These are phyloP conservation scores for Struthidea cinerea DNA, from an alignment of 2,113 vertebrate species.

Conservation along the genomic window DNA sequence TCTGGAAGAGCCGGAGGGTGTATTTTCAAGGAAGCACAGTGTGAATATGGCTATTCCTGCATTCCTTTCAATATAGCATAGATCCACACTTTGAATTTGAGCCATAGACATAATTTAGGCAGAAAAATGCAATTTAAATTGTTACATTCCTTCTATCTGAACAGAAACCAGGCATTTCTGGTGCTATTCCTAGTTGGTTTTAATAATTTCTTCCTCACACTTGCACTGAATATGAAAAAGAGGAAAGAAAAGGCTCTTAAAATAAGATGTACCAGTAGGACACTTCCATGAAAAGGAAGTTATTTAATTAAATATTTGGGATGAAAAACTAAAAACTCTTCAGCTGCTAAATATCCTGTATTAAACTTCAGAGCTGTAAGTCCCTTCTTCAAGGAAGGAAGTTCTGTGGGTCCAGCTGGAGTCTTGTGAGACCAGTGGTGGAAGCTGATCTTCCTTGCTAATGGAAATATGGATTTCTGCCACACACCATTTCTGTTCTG, in stretches of 20 bases:
- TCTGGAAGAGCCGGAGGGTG: neutral
- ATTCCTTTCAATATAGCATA: neutral
- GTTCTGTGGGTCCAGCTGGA: neutral
- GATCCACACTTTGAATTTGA: neutral
- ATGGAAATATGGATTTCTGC: neutral
- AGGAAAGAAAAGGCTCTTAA: neutral
- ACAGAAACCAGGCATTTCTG: neutral
- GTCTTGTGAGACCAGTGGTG: neutral
- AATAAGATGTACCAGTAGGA: neutral
- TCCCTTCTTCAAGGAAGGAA: neutral
- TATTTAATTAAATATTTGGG: neutral
- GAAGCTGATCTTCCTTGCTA: neutral
- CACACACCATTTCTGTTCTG: neutral
- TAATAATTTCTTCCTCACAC: neutral
- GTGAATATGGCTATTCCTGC: neutral
- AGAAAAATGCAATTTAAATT: neutral
- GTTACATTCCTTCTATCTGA: neutral
- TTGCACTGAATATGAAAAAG: neutral
- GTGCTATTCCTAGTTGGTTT: neutral
- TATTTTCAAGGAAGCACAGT: neutral
- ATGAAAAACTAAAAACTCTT: neutral
- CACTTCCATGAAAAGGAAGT: neutral
- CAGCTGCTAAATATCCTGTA: neutral
- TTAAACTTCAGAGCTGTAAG: neutral
- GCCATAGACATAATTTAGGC: neutral